Evolutionary conservation across 2,113 vertebrate species (phyloP), one percentile per base, ranked within the genome.

Genomic region (Phrynocephalus versicolor): DNA sequence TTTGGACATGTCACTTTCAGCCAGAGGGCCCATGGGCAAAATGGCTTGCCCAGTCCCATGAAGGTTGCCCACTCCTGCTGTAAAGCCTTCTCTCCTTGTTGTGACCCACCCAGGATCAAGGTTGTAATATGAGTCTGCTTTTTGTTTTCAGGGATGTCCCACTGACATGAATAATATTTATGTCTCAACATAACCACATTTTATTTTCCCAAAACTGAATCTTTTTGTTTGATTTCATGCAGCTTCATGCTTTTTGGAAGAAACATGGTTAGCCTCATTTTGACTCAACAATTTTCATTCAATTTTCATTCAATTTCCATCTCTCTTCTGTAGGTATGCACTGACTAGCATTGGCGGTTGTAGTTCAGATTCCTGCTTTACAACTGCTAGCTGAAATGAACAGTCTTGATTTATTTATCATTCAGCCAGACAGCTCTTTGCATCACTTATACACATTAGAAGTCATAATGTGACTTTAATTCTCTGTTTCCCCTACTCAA

Each of bases 201-300:
- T 19, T 45, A 77, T 94, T 89, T 84, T 87, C 75, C 84, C 67
- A 87, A 77, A 82, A 41, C 92, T 81, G 74, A 87, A 74, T 81
- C 67, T 55, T 51, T 79, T 45, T 70, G 33, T 25, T 90, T 85
- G 60, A 65, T 84, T 85, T 84, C 86, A 91, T 96, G 87, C 77
- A 82, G 94, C 93, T 92, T 92, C 82, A 81, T 95, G n/a, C n/a
- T n/a, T n/a, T n/a, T n/a, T n/a, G n/a, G n/a, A n/a, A n/a, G n/a
- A n/a, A n/a, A n/a, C n/a, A n/a, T n/a, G n/a, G n/a, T 90, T 93
- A 94, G 95, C 93, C 82, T 87, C 96, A 93, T 95, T 89, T 94
- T 89, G 88, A 70, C 90, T 91, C 21, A 62, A 18, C 87, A 39
- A 78, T 90, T 92, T 94, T 94, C 79, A 87, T 90, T 75, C 78